These are phyloP conservation scores for Drosophila peninsularis DNA, from an alignment of 2,888 invertebrate genomes.

Conservation along the genomic window DNA sequence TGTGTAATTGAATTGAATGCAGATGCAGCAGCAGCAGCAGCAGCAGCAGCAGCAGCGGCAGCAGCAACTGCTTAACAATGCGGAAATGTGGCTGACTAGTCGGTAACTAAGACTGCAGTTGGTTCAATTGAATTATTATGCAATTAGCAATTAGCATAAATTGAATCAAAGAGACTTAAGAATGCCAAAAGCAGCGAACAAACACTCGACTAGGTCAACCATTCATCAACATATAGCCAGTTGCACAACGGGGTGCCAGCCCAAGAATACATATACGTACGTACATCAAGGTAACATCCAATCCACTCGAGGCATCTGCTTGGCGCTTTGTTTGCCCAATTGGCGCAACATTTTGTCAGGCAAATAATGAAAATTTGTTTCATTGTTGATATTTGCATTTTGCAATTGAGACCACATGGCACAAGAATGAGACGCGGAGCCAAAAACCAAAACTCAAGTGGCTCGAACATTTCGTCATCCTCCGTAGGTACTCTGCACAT, in stretches of 20 bases:
- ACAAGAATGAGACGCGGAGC: conserved; percentile 29
- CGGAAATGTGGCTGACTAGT: conserved; percentile 65
- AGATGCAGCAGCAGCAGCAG: conserved; percentile 37
- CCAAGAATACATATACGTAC: neutral
- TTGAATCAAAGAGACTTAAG: conserved; percentile 61
- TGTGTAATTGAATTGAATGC: conserved; percentile 69
- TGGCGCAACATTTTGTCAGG: conserved; percentile 73
- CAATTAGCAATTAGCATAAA: conserved; percentile 81
- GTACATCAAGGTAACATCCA: conserved; percentile 54
- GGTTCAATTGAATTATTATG: conserved; percentile 78
- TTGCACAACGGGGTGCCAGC: conserved; percentile 40
- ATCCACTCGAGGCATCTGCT: conserved; percentile 25
- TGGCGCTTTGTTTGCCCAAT: conserved; percentile 63
- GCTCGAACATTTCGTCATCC: conserved; percentile 60
- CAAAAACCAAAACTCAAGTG: conserved; percentile 47
- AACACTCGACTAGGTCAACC: conserved; percentile 75
- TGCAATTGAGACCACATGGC: conserved; percentile 61
- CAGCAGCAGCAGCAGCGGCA: conserved; percentile 8
- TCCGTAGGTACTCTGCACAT: neutral
- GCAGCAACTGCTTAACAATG: conserved; percentile 57
- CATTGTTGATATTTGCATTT: conserved; percentile 76
- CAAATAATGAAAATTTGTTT: conserved; percentile 72
- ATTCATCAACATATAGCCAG: conserved; percentile 40
- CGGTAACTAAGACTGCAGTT: conserved; percentile 46
- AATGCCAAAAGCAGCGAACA: conserved; percentile 59